Percentiles rank a stretch among this genome's conserved stretches.
phyloP scores from a whole-genome alignment of 2,797 vertebrate genomes.

The Tolypeutes matacus region DNA sequence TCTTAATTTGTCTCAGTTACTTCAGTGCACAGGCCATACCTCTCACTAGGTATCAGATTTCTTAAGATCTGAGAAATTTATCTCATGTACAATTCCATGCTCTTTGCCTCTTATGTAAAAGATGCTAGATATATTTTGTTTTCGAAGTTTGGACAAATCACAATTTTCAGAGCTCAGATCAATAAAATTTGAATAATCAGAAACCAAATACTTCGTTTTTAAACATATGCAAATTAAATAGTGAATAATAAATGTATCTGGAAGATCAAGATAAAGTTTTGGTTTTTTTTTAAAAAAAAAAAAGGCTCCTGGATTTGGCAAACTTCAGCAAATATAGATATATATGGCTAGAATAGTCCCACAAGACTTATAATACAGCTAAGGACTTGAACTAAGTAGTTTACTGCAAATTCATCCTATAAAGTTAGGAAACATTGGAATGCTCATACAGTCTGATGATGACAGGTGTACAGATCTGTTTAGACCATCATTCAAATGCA shows the following conservation, averaged over 20 bases:
- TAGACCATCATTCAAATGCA: constrained; percentile 26
- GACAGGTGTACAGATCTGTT: constrained; percentile 18
- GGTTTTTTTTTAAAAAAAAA: constrained; percentile 30
- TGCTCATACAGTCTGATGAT: constrained; percentile 7
- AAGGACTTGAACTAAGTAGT: neutral
- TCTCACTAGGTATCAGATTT: constrained; percentile 15
- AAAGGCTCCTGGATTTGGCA: constrained; percentile 6
- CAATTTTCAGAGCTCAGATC: neutral
- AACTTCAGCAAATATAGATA: neutral
- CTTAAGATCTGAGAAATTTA: constrained; percentile 28
- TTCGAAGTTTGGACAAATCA: constrained; percentile 43
- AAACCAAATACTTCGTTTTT: neutral
- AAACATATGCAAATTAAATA: constrained; percentile 46
- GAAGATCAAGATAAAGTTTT: neutral
- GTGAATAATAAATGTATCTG: neutral
- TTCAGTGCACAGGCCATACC: neutral
- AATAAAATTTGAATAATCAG: constrained; percentile 50
- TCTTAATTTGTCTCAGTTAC: neutral
- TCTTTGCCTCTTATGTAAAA: constrained; percentile 43
- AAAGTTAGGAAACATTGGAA: constrained; percentile 32
- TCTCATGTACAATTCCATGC: neutral
- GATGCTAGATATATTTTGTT: neutral
- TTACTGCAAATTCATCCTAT: neutral
- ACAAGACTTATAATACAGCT: neutral
- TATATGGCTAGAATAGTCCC: neutral